Evolutionary conservation across 2,113 vertebrate genomes (phyloP), one percentile per base, ranked within the genome.

Genomic region (Plectropomus leopardus): DNA sequence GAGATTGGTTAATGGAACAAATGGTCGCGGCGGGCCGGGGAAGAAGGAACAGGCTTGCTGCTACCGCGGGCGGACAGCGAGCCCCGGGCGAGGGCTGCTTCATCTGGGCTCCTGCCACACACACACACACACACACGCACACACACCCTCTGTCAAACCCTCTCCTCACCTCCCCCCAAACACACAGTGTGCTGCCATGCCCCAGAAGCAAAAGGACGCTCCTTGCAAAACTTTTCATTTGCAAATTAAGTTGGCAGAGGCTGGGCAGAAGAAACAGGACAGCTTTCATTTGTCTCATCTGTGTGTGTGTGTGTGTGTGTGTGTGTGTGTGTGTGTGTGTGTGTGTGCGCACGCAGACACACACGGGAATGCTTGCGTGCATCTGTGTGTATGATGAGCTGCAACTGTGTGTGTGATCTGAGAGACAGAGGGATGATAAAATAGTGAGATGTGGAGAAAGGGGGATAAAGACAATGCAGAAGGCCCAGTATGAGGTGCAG

Each of bases 1-100:
- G 97, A 98, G 97, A 96, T 97, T 95, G 96, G 96, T 96, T 97
- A 96, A 98, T 95, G 96, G 97, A 98, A 99, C 97, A 99, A 99
- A 98, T 97, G 97, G 96, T 96, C 95, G 95, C 95, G 94, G 78
- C 94, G 96, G 96, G 96, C 96, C 92, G 80, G 93, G 96, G 95
- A 96, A 95, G 95, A 93, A 90, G 94, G 95, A 97, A 97, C 97
- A 98, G 97, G 96, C 97, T 97, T 96, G 95, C 96, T 94, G 92
- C 96, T 97, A 98, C 97, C 95, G 96, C 96, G 92, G 97, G 97
- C 96, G 96, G 95, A 96, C 95, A 93, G 92, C 93, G 91, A 96
- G 96, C 96, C 97, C 95, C 78, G 86, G 97, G 97, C 96, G 92
- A 94, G 94, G 93, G 92, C 96, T 96, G 96, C 96, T 96, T 95